These are phyloP conservation scores for Puntigrus tetrazona DNA, from an alignment of 2,113 vertebrate species.

Conservation along the genomic window DNA sequence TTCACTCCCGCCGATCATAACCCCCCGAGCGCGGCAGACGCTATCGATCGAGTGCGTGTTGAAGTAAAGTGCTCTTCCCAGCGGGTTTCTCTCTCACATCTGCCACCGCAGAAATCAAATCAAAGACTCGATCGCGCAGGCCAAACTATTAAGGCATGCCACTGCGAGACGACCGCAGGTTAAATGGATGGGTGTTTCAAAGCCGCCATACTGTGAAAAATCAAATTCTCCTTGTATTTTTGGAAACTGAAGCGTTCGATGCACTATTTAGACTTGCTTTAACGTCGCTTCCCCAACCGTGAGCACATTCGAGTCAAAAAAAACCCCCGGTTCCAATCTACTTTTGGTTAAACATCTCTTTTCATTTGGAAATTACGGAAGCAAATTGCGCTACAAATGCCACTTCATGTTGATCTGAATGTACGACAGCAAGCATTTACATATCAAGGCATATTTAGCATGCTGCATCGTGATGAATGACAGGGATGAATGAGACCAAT, in stretches of 20 bases:
- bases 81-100: slow-evolving; percentile 2
- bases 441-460: not conserved
- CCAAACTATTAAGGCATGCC: not conserved
- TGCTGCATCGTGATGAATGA: not conserved
- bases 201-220: not conserved
- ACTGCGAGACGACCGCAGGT: not conserved
- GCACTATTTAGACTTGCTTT: not conserved
- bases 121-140: slow-evolving; percentile 1
- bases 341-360: not conserved
- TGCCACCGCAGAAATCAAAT: not conserved
- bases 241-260: not conserved
- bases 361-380: not conserved
- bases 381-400: not conserved
- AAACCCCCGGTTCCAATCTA: not conserved
- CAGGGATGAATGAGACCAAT: not conserved
- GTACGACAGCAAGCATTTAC: not conserved
- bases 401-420: not conserved
- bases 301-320: not conserved
- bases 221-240: not conserved
- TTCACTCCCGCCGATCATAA: not conserved
- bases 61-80: slow-evolving; percentile 22
- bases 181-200: not conserved
- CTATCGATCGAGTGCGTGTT: not conserved
- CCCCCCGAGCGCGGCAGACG: not conserved
- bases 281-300: not conserved